Percentiles rank a stretch among this genome's conserved stretches.
Conservation (phyloP, 2,113 vertebrate genomes). For the Tachycineta bicolor region DNA sequence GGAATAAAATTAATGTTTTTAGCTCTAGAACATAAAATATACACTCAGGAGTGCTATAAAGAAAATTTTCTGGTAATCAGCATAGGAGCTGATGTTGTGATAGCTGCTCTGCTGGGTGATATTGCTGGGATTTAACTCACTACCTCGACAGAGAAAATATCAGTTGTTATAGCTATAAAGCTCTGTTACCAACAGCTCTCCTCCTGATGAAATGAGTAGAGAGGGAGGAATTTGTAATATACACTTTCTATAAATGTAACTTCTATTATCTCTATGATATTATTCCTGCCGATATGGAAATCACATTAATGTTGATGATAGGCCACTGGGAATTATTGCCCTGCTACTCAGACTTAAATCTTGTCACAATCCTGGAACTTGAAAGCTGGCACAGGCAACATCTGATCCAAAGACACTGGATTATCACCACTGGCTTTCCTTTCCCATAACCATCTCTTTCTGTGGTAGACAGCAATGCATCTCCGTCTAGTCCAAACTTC, state of each 20-base stretch:
- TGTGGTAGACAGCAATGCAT: background rate
- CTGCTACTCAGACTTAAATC: background rate
- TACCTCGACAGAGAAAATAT: background rate
- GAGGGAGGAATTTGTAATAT: background rate
- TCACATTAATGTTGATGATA: background rate
- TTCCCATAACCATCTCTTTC: background rate
- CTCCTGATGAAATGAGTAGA: background rate
- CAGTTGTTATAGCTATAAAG: background rate
- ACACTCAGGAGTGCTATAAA: background rate
- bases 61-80: constrained; percentile 17
- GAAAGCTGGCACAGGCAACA: background rate
- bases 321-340: background rate
- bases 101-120: background rate
- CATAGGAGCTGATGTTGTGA: background rate
- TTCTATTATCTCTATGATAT: background rate
- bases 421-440: background rate
- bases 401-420: background rate
- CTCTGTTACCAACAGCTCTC: background rate
- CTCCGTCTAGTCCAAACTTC: background rate
- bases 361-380: background rate
- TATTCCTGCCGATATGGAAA: background rate
- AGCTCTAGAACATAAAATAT: constrained; percentile 32
- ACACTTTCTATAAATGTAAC: background rate
- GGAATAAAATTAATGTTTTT: constrained; percentile 26
- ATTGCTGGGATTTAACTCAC: background rate